These are phyloP conservation scores for Ciconia nigra DNA, from an alignment of 2,797 vertebrate species.

Conservation along the genomic window DNA sequence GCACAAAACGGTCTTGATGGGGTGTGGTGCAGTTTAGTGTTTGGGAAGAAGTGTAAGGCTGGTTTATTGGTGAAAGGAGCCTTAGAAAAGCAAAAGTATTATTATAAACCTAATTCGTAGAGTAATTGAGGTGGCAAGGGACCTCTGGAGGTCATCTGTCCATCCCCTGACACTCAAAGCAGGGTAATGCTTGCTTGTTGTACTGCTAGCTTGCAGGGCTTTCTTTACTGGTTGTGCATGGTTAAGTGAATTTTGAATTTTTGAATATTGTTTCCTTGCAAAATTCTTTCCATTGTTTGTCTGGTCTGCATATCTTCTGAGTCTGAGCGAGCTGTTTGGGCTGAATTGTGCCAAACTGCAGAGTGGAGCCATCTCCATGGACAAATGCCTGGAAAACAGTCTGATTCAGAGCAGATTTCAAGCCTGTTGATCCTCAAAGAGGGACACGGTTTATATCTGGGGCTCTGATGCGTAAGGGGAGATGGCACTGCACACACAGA, in stretches of 20 bases:
- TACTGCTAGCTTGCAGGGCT: background rate
- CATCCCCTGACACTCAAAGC: background rate
- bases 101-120: background rate
- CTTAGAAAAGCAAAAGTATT: background rate
- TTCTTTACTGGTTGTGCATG: background rate
- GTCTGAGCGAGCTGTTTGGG: background rate
- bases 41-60: background rate
- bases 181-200: background rate
- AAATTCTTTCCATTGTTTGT: background rate
- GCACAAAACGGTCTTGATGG: background rate
- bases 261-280: background rate
- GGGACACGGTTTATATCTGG: background rate
- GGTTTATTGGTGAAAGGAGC: background rate
- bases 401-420: background rate
- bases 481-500: background rate
- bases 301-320: background rate
- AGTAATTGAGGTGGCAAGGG: background rate
- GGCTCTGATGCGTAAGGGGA: background rate
- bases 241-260: background rate
- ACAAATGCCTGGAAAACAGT: background rate
- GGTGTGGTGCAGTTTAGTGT: background rate
- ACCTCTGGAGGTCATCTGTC: background rate
- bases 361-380: background rate
- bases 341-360: background rate
- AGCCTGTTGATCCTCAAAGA: background rate